Percentiles rank a stretch among this genome's conserved stretches.
These are phyloP conservation scores for Cheiracanthium punctorium DNA, from an alignment of 2,888 invertebrate genomes.

Conservation along the genomic window DNA sequence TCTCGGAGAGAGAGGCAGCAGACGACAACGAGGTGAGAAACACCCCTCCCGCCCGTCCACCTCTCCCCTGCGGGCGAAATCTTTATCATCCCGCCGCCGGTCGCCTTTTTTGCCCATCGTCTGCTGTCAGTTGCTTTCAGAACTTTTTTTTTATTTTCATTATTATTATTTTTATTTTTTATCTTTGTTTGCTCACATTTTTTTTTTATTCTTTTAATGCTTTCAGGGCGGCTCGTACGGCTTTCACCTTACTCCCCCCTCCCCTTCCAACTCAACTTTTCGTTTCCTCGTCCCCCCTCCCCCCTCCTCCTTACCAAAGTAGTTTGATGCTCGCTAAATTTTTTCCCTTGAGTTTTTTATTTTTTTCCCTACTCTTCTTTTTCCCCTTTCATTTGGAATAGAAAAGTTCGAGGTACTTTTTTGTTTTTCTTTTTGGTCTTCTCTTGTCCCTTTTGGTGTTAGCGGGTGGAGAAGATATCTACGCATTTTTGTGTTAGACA, in stretches of 20 bases:
- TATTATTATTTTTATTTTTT: not conserved
- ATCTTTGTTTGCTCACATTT: slow-evolving; percentile 1
- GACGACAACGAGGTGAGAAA: slow-evolving; percentile 64
- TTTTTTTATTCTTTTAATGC: slow-evolving; percentile 42
- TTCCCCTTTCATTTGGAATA: not conserved
- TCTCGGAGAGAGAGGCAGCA: slow-evolving; percentile 12
- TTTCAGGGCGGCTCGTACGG: too few species aligned
- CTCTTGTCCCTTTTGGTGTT: not conserved
- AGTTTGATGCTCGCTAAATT: not conserved
- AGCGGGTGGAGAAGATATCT: not conserved
- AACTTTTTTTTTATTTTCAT: not conserved
- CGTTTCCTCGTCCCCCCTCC: too few species aligned
- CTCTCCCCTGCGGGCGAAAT: slow-evolving; percentile 24
- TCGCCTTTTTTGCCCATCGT: slow-evolving; percentile 12
- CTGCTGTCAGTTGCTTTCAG: slow-evolving; percentile 15
- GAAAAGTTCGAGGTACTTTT: not conserved
- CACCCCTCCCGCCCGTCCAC: slow-evolving; percentile 20
- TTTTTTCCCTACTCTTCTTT: not conserved
- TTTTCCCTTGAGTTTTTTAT: not conserved
- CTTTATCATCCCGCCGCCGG: slow-evolving; percentile 33
- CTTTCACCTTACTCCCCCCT: too few species aligned
- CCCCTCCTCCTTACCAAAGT: not conserved
- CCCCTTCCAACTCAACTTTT: too few species aligned
- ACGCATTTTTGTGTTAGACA: slow-evolving; percentile 3
- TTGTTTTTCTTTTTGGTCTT: too few species aligned